Base-by-base conservation (phyloP, 1,140 invertebrate genomes). In the Listronotus oregonensis region DNA sequence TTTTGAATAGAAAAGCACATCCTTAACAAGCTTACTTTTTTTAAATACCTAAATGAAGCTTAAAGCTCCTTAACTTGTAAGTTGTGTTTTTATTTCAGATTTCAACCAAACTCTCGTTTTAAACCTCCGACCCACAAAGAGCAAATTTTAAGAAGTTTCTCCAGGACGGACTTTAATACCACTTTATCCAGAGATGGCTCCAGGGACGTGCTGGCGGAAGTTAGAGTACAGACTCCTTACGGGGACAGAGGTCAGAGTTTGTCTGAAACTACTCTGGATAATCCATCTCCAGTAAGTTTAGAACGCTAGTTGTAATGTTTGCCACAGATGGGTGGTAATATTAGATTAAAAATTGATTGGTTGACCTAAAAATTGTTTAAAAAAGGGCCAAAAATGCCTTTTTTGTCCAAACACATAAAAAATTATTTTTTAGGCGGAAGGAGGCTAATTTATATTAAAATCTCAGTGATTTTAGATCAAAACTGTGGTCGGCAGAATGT, bases 201-300 rank as follows among this genome's bases (percentile, higher is more conserved):
- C 21, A 71, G 72, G 46, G 75, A 78, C 52, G 72, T 69, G n/a
- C 50, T 78, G 58, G 73, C 76, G 9, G 77, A 78, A 63, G 75
- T 78, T 10, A 66, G 71, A 32, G 70, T 78, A 0, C 74, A 78
- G 31, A 73, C 71, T 0, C 56, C 72, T 9, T 63, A 54, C 21
- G 31, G 44, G 7, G 66, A 66, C 12, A 42, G 58, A n/a, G 14
- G 57, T 14, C 51, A 62, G 8, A 59, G 58, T 31, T 21, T 56
- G 8, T 55, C 67, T 14, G 52, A 61, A 17, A 64, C 34, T 7
- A 58, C 59, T 34, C 17, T 65, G 49, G 64, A 64, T 37, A 67
- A 56, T 42, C 64, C 52, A 21, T 54, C 61, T 17, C 64, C 64
- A 44, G 68, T 70, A 55, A 59, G 58, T 54, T 2, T 27, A 27